Conservation (phyloP, 2,888 invertebrate genomes). For the Parthenolecanium corni region DNA sequence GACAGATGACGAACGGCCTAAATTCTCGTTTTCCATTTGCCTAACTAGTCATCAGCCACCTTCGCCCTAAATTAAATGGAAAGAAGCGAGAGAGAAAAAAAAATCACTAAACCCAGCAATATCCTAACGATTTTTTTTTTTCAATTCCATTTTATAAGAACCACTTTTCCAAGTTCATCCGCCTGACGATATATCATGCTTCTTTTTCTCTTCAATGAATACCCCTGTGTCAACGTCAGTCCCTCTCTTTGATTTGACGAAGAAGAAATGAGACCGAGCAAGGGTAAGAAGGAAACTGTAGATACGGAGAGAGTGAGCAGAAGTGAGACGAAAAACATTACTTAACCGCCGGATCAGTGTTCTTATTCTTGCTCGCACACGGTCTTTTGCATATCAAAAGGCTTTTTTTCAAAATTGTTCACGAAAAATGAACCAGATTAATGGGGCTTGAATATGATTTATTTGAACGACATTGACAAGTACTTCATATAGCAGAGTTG, state of each 20-base stretch:
- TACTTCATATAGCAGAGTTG: slow-evolving; percentile 13
- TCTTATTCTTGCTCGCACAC: slow-evolving; percentile 15
- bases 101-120: not conserved
- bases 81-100: too few species aligned
- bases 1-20: too few species aligned
- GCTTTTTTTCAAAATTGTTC: slow-evolving; percentile 23
- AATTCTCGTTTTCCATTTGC: too few species aligned
- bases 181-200: slow-evolving; percentile 24
- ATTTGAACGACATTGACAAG: slow-evolving; percentile 27
- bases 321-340: slow-evolving; percentile 9
- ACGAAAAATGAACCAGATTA: slow-evolving; percentile 27
- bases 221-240: slow-evolving; percentile 24
- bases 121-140: slow-evolving; percentile 17
- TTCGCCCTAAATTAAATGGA: too few species aligned
- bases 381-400: slow-evolving; percentile 27
- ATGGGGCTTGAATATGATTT: slow-evolving; percentile 27
- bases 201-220: slow-evolving; percentile 17
- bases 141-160: not conserved
- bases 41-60: too few species aligned
- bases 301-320: too few species aligned
- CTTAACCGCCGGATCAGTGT: slow-evolving; percentile 24
- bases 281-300: too few species aligned
- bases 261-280: too few species aligned
- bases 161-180: slow-evolving; percentile 22
- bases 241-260: not conserved